These are phyloP conservation scores for Sebastes wilsoni DNA, from an alignment of 2,797 vertebrate genomes.

Conservation along the genomic window DNA sequence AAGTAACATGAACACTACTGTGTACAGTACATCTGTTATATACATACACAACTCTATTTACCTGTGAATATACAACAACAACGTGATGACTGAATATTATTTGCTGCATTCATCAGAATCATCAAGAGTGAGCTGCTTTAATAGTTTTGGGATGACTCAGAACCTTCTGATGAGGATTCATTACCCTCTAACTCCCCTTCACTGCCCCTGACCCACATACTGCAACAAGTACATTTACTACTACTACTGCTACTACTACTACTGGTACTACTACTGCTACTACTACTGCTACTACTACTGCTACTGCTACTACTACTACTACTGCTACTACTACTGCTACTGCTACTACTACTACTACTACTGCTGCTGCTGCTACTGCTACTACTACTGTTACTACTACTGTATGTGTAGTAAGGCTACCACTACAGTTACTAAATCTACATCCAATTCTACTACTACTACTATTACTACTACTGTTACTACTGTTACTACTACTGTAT, in stretches of 20 bases:
- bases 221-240: not conserved
- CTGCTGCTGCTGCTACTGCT: rapidly evolving
- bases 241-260: not conserved
- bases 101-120: not conserved
- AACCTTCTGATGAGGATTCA: rapidly evolving
- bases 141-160: not conserved
- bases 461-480: too few relatives aligned
- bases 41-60: not conserved
- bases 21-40: not conserved
- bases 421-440: too few relatives aligned
- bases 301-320: rapidly evolving
- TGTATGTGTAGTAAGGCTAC: too few relatives aligned
- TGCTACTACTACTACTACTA: rapidly evolving
- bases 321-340: rapidly evolving
- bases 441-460: too few relatives aligned
- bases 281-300: not conserved
- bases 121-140: not conserved
- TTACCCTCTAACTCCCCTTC: too few relatives aligned
- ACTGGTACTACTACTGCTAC: not conserved
- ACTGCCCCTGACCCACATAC: too few relatives aligned
- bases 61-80: not conserved
- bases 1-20: not conserved
- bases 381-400: not conserved
- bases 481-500: too few relatives aligned
- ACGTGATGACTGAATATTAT: not conserved